phyloP scores from a whole-genome alignment of 2,888 invertebrate species.

The Sminthurinus aureus region DNA sequence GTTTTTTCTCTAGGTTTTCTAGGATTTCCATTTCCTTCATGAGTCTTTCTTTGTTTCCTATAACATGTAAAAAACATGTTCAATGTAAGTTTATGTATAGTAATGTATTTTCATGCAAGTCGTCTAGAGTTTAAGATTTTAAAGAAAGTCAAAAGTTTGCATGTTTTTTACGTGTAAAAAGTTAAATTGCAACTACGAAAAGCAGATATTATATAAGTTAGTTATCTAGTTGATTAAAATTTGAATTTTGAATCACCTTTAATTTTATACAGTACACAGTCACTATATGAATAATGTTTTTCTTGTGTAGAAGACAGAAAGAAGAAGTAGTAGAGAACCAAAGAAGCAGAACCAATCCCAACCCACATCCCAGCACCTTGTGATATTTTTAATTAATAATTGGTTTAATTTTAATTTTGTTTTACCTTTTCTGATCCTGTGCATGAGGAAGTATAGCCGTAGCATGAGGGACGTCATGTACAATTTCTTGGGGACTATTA shows the following conservation, averaged over 20 bases:
- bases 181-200: too few species aligned
- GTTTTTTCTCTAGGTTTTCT: constrained; percentile 3
- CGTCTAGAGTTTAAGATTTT: neutral
- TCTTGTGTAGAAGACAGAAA: neutral
- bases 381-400: neutral
- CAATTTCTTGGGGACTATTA: constrained; percentile 43
- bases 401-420: neutral
- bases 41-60: constrained; percentile 16
- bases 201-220: too few species aligned
- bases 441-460: constrained; percentile 59
- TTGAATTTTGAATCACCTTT: neutral
- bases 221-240: neutral
- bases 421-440: constrained; percentile 58
- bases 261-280: neutral
- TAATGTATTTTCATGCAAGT: neutral
- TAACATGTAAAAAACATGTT: neutral
- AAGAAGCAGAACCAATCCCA: neutral
- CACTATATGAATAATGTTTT: neutral
- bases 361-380: constrained; percentile 31
- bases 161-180: too few species aligned
- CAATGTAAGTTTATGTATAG: neutral
- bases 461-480: constrained; percentile 58
- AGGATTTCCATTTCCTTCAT: constrained; percentile 9
- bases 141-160: neutral
- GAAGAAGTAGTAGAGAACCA: neutral